Conservation (phyloP, 1,140 invertebrate genomes). For the Anoplophora glabripennis region DNA sequence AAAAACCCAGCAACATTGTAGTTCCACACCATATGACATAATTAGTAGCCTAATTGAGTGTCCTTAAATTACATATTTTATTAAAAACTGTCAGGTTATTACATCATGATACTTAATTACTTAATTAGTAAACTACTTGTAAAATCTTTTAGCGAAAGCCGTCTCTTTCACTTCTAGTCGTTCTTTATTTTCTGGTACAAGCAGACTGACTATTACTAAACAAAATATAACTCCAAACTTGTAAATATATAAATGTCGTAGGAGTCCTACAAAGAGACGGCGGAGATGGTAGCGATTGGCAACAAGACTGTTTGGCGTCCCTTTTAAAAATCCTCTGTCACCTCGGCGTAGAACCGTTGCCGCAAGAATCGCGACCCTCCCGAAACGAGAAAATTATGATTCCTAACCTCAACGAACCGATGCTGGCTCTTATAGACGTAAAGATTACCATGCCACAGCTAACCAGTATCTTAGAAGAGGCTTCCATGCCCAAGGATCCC, state of each 20-base stretch:
- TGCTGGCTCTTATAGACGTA: constrained; percentile 80
- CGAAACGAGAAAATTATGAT: constrained; percentile 44
- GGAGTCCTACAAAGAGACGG: constrained; percentile 63
- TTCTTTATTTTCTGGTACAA: too few species aligned
- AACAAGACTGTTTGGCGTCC: constrained; percentile 88
- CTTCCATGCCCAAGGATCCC: constrained; percentile 72
- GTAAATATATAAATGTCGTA: neutral
- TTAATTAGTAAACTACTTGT: too few species aligned
- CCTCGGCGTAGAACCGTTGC: constrained; percentile 67
- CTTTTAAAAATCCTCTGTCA: constrained; percentile 81
- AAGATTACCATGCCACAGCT: constrained; percentile 77
- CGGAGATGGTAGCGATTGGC: constrained; percentile 82
- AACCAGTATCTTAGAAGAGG: constrained; percentile 83
- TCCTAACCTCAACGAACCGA: constrained; percentile 47
- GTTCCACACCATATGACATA: too few species aligned
- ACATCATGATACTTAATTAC: too few species aligned
- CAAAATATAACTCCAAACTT: too few species aligned
- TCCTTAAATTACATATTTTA: too few species aligned
- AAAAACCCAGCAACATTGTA: too few species aligned
- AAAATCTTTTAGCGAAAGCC: too few species aligned
- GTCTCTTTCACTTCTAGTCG: too few species aligned
- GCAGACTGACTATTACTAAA: too few species aligned
- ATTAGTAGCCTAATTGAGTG: too few species aligned
- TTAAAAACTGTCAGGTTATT: too few species aligned
- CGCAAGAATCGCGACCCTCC: constrained; percentile 46